Conservation (phyloP, 2,888 invertebrate genomes). For the Endotricha flammealis region DNA sequence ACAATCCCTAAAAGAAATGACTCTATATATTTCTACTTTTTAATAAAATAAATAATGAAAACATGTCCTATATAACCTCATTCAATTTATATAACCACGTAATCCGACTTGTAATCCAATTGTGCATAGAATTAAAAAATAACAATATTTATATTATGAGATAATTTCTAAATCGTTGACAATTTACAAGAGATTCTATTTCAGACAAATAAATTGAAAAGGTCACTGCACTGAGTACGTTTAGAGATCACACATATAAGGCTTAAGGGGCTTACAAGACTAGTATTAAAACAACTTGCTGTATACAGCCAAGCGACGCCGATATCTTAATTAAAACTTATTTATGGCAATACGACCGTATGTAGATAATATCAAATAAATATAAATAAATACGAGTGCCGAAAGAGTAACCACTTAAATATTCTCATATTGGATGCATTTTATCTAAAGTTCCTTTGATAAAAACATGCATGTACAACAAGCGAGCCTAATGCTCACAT, state of each 20-base stretch:
- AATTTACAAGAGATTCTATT: too few relatives aligned
- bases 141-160: too few relatives aligned
- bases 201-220: constrained; percentile 6
- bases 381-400: background rate
- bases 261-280: background rate
- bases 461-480: background rate
- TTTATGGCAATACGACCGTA: constrained; percentile 1
- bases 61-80: too few relatives aligned
- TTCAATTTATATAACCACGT: too few relatives aligned
- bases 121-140: too few relatives aligned
- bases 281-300: background rate
- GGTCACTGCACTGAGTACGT: constrained; percentile 6
- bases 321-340: constrained; percentile 9
- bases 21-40: too few relatives aligned
- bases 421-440: constrained; percentile 1
- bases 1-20: too few relatives aligned
- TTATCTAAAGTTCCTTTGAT: constrained; percentile 8
- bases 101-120: too few relatives aligned
- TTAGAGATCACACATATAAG: constrained; percentile 3
- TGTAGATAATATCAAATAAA: constrained; percentile 2
- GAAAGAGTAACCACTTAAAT: constrained; percentile 1
- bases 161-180: too few relatives aligned
- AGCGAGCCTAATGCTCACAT: constrained; percentile 3
- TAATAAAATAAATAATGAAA: too few relatives aligned
- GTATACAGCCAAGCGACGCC: background rate